Conservation (phyloP, 2,888 invertebrate species). For the Chloromyia formosa region DNA sequence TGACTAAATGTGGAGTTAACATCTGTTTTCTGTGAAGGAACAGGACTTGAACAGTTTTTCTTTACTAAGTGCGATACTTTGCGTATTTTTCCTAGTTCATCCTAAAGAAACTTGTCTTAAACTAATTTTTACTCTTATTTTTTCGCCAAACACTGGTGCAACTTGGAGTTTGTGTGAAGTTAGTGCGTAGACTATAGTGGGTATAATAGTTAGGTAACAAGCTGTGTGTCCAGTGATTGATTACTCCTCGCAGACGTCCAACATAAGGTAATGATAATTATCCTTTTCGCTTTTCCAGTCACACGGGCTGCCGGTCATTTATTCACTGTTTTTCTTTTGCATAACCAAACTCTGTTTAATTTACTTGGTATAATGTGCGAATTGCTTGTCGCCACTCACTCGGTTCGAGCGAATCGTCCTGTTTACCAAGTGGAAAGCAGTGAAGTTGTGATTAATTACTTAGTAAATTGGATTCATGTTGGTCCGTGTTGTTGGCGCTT, state of each 20-base stretch:
- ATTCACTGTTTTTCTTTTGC: slow-evolving; percentile 5
- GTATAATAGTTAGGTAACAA: slow-evolving; percentile 2
- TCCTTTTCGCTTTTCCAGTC: neutral
- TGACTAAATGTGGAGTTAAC: slow-evolving; percentile 28
- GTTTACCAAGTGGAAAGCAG: slow-evolving; percentile 29
- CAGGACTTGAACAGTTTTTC: neutral
- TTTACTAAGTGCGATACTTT: slow-evolving; percentile 17
- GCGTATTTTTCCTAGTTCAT: neutral
- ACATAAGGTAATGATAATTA: slow-evolving; percentile 42
- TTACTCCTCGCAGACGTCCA: slow-evolving; percentile 12
- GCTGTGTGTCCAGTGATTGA: slow-evolving; percentile 31
- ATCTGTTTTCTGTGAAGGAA: slow-evolving; percentile 12
- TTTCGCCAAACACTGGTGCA: neutral
- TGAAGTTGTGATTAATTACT: slow-evolving; percentile 58
- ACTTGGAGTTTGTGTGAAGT: neutral
- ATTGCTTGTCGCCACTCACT: slow-evolving; percentile 31
- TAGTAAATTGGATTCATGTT: slow-evolving; percentile 50
- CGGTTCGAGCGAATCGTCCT: slow-evolving; percentile 57
- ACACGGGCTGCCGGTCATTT: neutral
- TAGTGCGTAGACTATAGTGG: slow-evolving; percentile 6
- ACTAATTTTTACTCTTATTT: neutral
- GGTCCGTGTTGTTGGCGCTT: slow-evolving; percentile 25
- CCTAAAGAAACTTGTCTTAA: neutral
- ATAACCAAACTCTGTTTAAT: slow-evolving; percentile 10
- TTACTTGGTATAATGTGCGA: slow-evolving; percentile 22